Conservation (phyloP, 2,797 vertebrate genomes). For the Gouania willdenowi region DNA sequence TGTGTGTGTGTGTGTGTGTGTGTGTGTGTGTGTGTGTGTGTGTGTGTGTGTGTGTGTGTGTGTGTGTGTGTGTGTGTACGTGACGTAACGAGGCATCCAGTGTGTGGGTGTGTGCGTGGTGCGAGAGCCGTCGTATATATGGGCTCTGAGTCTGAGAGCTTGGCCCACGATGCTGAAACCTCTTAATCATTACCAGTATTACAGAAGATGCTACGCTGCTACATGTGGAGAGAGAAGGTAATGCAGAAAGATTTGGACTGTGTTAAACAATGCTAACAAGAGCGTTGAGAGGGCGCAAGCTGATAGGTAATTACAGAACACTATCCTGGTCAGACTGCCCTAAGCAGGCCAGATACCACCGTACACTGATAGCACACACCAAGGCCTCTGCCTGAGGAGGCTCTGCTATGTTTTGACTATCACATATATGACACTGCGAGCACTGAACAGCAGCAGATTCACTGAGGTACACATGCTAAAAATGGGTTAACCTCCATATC, state of each 20-base stretch:
- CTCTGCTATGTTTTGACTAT: too few species aligned
- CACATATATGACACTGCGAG: too few species aligned
- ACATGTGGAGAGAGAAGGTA: constrained; percentile 3
- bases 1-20: constrained; percentile 38
- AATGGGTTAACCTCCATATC: too few species aligned
- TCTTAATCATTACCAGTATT: constrained; percentile 35
- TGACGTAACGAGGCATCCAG: constrained; percentile 34
- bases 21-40: constrained; percentile 22
- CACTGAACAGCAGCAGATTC: too few species aligned
- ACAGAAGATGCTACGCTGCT: constrained; percentile 43
- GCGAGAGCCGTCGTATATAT: constrained; percentile 56
- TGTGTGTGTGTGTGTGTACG: constrained; percentile 8
- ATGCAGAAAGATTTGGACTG: constrained; percentile 1
- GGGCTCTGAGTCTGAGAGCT: constrained; percentile 38
- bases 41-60: constrained; percentile 29
- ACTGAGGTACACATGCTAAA: too few species aligned
- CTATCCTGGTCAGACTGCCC: too few species aligned
- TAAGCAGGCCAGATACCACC: too few species aligned
- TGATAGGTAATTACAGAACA: too few species aligned
- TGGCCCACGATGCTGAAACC: constrained; percentile 48
- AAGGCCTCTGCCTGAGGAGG: too few species aligned
- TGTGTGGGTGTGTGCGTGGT: constrained; percentile 40
- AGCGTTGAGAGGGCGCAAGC: too few species aligned
- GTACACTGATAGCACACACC: too few species aligned
- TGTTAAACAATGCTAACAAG: not conserved